Evolutionary conservation across 2,888 invertebrate genomes (phyloP), one percentile per base, ranked within the genome.

Genomic region (Steinernema carpocapsae): DNA sequence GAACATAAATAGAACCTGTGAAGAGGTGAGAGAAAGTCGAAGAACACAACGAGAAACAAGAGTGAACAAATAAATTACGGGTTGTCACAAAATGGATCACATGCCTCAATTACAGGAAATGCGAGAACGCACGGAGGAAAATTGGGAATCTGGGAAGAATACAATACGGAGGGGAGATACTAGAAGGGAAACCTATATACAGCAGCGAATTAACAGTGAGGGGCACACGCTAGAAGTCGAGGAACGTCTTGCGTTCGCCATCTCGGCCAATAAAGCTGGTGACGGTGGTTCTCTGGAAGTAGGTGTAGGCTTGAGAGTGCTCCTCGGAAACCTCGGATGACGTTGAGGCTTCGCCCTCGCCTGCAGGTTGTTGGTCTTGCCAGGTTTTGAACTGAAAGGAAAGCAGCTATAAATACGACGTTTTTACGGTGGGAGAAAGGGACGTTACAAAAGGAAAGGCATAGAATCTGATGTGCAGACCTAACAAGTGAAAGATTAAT

Each of bases 11-110:
- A 37, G 37, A 26, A 64, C 64, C 32, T 64, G 64, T 64, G 64
- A 17, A 22, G 48, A 48, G 52, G 52, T 22, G 64, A 64, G 64
- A 64, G 48, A 48, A 37, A 37, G 37, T 24, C 6, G 19, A 52
- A 52, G 52, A 52, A 52, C n/a, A 52, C 52, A 52, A 64, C 64
- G 64, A 64, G 17, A 26, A 32, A 64, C 32, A 64, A 32, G 37
- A 14, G 48, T 19, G 48, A 56, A 26, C 14, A 12, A 64, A 64
- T 64, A 64, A 64, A 64, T 64, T 64, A 64, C 17, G 64, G 3
- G 4, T 29, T 29, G 12, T 29, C 29, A 64, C 12, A 32, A 32
- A 64, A 56, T 12, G 56, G 37, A 37, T 37, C 37, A 37, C 37
- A 37, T 37, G 37, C 10, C 37, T 6, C 4, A 56, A 56, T 48